These are phyloP conservation scores for Xestoiulus laeticollis DNA, from an alignment of 2,888 invertebrate species.

Conservation along the genomic window DNA sequence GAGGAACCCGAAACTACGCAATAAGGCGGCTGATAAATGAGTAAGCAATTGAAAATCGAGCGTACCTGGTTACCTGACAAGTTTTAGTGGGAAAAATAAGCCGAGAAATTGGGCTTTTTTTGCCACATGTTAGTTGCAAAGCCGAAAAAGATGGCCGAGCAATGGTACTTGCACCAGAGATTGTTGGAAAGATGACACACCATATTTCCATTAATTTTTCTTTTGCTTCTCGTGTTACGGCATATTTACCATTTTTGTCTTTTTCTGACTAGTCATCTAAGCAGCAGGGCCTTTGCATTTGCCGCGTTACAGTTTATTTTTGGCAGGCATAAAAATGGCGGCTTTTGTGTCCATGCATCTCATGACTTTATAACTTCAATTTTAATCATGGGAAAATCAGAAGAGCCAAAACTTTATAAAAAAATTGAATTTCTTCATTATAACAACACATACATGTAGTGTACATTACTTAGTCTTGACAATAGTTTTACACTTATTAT, in stretches of 20 bases:
- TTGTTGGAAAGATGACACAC: conserved; percentile 19
- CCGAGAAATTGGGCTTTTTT: neutral
- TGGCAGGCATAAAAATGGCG: conserved; percentile 9
- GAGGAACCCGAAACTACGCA: neutral
- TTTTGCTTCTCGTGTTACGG: conserved; percentile 18
- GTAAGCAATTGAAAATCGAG: conserved; percentile 26
- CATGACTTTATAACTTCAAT: conserved; percentile 15
- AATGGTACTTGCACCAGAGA: neutral
- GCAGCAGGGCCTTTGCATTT: neutral
- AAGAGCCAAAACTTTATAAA: too few species aligned
- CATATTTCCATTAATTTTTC: conserved; percentile 26
- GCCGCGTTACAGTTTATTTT: neutral
- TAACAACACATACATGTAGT: too few species aligned
- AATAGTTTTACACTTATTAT: too few species aligned
- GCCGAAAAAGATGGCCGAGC: neutral
- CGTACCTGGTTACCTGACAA: conserved; percentile 26
- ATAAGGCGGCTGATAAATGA: conserved; percentile 4
- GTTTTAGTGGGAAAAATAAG: conserved; percentile 24
- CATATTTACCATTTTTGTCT: neutral
- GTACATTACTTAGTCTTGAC: too few species aligned
- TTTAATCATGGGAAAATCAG: too few species aligned
- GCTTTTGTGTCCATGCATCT: neutral
- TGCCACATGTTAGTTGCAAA: neutral
- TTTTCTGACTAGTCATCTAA: conserved; percentile 18
- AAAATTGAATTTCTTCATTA: too few species aligned